Evolutionary conservation across 2,888 invertebrate species (phyloP), one percentile per base, ranked within the genome.

Genomic region (Acanthosepion esculentum): DNA sequence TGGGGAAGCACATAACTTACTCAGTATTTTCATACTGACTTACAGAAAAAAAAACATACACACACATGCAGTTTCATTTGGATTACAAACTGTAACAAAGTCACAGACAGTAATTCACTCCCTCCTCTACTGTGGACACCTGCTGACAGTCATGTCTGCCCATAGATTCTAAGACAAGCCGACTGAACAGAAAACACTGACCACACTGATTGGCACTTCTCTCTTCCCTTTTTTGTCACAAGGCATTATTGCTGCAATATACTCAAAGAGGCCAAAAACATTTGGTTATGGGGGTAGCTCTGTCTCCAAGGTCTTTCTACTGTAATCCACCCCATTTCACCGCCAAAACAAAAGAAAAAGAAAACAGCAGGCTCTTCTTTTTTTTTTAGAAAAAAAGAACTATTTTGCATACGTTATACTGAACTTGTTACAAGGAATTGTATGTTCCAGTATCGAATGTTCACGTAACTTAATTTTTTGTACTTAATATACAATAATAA

Each of bases 91-190:
- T 78, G 78, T 78, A 6, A 78, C 33, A 78, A 78, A 78, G 78
- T 78, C 78, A 78, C 78, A 78, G 78, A 78, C 78, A 78, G 78
- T 78, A 78, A 78, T 78, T 78, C 78, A 78, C 78, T 78, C 78
- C 78, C 78, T 78, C 78, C 78, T 78, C n/a, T 78, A n/a, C 78
- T 33, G 78, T 78, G 78, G 78, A 78, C 78, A 78, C n/a, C 78
- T 78, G 78, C 78, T 78, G 78, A 78, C 78, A 78, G 78, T 33
- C 29, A 78, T 78, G 78, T 78, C 78, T 78, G n/a, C 78, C 78
- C 33, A 78, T 78, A 78, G 78, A 78, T 33, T n/a, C 78, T 33
- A 23, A 78, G 59, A 78, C n/a, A 23, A 78, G 78, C 78, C 33
- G 78, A 78, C 78, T n/a, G 78, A 78, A 78, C 78, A 78, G n/a